A percentile compares a stretch with the other conserved stretches of the same genome.
Conservation (phyloP, 2,113 vertebrate genomes). For the Origma solitaria region DNA sequence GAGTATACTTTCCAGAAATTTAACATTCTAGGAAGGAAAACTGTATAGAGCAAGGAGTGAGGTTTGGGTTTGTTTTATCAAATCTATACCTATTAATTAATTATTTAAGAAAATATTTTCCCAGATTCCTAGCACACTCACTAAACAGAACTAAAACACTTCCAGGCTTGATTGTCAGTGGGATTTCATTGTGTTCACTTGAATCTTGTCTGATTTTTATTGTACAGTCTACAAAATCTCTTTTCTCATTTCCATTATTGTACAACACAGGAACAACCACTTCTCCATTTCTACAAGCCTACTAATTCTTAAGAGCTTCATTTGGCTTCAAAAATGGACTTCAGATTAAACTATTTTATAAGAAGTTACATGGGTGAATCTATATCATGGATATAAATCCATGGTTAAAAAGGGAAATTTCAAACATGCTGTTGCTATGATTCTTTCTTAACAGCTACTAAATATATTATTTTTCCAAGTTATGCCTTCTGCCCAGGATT, state of each 20-base stretch:
- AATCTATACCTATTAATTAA: neutral
- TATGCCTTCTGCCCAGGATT: neutral
- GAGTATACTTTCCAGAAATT: neutral
- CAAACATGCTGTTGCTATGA: neutral
- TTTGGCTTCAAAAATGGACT: neutral
- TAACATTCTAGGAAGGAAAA: neutral
- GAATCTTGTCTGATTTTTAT: neutral
- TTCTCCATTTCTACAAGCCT: neutral
- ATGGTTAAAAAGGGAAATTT: neutral
- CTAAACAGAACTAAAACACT: neutral
- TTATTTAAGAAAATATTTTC: neutral
- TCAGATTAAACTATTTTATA: neutral
- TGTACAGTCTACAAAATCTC: neutral
- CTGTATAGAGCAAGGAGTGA: neutral
- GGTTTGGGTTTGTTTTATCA: neutral
- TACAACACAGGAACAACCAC: neutral
- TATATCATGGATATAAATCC: neutral
- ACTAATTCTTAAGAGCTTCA: neutral
- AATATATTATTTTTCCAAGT: neutral
- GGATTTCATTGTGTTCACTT: neutral
- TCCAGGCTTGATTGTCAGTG: neutral
- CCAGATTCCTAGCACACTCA: neutral
- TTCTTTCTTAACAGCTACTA: neutral
- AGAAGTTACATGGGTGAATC: neutral
- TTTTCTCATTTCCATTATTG: neutral